Evolutionary conservation across 2,888 invertebrate species (phyloP), one percentile per base, ranked within the genome.

Genomic region (Macaria notata): DNA sequence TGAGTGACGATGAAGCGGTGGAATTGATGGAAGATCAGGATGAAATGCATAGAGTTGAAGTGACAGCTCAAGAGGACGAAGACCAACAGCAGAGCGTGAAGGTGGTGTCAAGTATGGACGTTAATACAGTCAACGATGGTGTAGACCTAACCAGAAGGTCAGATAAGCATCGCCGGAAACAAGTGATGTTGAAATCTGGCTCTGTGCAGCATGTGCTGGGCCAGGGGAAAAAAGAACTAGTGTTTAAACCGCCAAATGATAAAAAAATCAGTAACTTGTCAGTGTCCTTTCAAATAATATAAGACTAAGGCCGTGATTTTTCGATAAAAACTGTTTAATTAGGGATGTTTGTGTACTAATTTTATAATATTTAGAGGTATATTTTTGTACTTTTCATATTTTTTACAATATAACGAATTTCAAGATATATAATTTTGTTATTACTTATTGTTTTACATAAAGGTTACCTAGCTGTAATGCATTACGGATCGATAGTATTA

Each of bases 261-360:
- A 82, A 76, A 61, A 79, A 68, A 58, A 85, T 87, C 29, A 79
- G 76, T 53, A 85, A 86, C 65, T 64, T 88, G 31, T 79, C 87
- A 8, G 69, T 88, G 8, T 80, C 85, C 3, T 87, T 88, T 62
- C 74, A 81, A 64, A 70, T 87, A 54, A 65, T 59, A 9, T 54
- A 56, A 46, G 19, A 33, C n/a, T 48, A 31, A 9, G 9, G 8
- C 39, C 7, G 9, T 39, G 31, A 31, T 31, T 31, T 4, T 6
- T 36, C 7, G 7, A 36, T 7, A 36, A 36, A 4, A 7, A 36
- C 33, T 36, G 33, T 36, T 36, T 36, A 36, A 36, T 7, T 6
- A 36, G 7, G 4, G 7, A 19, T 19, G 19, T 19, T 19, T 19
- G 19, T 19, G 19, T 19, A 19, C 19, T 19, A 19, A 19, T 19